A percentile compares a stretch with the other conserved stretches of the same genome.
Conservation (phyloP, 2,113 vertebrate species). For the Actinemys pallida region DNA sequence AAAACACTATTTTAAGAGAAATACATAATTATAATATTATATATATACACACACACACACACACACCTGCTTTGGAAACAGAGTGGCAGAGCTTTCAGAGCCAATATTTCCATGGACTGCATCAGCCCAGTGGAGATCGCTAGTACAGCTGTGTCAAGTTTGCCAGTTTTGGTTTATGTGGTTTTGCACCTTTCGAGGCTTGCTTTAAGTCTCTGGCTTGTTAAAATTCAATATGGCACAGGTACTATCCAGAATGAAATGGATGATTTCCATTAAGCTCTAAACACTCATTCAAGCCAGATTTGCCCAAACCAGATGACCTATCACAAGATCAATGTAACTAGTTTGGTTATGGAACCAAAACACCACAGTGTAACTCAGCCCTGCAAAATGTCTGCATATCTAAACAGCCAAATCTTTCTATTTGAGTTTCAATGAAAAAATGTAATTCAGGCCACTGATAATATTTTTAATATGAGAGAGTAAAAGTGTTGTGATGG, state of each 20-base stretch:
- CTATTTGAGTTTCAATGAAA: neutral
- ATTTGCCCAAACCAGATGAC: neutral
- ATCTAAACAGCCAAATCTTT: neutral
- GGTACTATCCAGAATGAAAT: neutral
- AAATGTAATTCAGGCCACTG: neutral
- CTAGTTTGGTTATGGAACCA: conserved; percentile 1
- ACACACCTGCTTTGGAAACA: neutral
- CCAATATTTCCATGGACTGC: neutral
- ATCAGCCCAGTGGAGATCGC: neutral
- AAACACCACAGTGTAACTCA: neutral
- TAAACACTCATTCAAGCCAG: neutral
- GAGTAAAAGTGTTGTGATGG: neutral
- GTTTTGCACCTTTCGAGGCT: neutral
- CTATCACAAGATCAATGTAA: neutral
- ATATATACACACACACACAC: neutral
- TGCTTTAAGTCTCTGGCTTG: neutral
- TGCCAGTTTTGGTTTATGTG: neutral
- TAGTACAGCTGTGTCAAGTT: neutral
- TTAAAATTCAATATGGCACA: neutral
- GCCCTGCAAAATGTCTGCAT: neutral
- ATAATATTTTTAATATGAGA: neutral
- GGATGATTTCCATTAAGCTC: neutral
- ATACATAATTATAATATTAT: too few relatives aligned
- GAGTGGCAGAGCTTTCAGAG: neutral
- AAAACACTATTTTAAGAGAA: neutral